Evolutionary conservation across 2,797 vertebrate genomes (phyloP).

Genomic region (Tapirus indicus): DNA sequence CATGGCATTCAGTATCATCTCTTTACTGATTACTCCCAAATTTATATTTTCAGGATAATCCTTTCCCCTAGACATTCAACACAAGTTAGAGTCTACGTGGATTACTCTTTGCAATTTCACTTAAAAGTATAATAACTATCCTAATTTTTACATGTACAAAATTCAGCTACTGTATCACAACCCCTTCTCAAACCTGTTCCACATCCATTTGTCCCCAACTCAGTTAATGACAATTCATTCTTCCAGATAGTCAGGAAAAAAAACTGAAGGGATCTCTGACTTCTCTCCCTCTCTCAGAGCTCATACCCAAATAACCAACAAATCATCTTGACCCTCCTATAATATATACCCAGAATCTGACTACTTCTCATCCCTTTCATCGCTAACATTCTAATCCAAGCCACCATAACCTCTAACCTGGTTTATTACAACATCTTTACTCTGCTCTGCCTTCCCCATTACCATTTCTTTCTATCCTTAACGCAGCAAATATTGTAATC

Average conservation of each 20-base stretch:
- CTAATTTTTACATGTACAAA: background rate
- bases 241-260: background rate
- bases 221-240: background rate
- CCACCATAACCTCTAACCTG: background rate
- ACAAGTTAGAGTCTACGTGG: background rate
- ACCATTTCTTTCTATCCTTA: background rate
- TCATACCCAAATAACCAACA: background rate
- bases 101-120: background rate
- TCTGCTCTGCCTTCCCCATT: background rate
- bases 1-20: background rate
- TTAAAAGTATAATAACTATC: background rate
- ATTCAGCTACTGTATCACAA: background rate
- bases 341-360: background rate
- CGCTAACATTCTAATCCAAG: background rate
- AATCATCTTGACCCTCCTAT: background rate
- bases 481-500: background rate
- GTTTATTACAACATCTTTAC: background rate
- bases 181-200: background rate
- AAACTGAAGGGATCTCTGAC: too few species aligned
- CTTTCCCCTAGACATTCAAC: background rate
- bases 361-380: background rate
- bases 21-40: background rate
- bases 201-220: background rate
- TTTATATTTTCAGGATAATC: background rate
- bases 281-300: background rate